Evolutionary conservation across 2,888 invertebrate genomes (phyloP), one percentile per base, ranked within the genome.

Genomic region (Alviniconcha strummeri): DNA sequence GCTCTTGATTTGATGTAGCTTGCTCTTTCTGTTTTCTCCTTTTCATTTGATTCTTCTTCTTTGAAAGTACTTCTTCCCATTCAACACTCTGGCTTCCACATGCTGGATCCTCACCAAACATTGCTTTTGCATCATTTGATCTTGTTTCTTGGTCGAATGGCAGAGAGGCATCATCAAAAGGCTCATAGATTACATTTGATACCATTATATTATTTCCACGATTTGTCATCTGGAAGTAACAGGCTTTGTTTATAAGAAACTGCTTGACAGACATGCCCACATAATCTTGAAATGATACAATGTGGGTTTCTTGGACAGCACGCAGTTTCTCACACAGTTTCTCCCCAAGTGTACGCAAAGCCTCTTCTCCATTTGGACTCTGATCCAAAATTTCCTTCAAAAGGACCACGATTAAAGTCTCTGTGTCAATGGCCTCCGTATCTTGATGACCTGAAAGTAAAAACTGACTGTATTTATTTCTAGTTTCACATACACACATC

Each of bases 321-420:
- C 57, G 52, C n/a, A 81, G 57, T 9, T 72, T 71, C 17, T 52
- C 4, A 36, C 80, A 81, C 36, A 81, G 69, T 19, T 55, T 19
- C 36, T 81, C 69, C 13, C 72, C 80, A 6, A 81, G 36, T 9
- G 17, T 69, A 6, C 13, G n/a, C 80, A 81, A 17, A 4, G 80
- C 69, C 36, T 72, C 69, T 9, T 72, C 55, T 6, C 54, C 6
- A 13, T 54, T 0, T 3, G 67, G 56, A n/a, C 69, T 56, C 69
- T 56, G 56, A 9, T 69, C 4, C 71, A 81, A 36, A 15, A 81
- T 72, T 11, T 78, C 78, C 57, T 78, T 60, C 64, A 78, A 11
- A 11, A 60, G 36, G 6, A 9, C 57, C 60, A 78, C 60, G 5
- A 78, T 13, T 19, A 78, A 36, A 8, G 36, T 60, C 19, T 52